Conservation (phyloP, 1,140 invertebrate genomes). For the Orchestia grillus region DNA sequence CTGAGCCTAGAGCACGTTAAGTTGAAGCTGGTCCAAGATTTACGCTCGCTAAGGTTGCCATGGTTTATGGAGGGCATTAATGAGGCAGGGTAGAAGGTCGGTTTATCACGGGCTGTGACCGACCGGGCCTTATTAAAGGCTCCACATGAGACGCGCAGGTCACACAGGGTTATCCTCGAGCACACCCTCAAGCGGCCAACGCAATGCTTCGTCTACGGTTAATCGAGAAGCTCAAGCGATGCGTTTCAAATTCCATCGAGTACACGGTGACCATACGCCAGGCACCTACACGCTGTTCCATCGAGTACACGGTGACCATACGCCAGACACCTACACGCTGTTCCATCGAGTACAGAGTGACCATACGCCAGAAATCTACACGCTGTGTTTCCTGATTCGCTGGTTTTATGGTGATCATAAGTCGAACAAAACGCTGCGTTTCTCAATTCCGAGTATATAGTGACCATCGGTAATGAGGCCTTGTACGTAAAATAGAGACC, state of each 20-base stretch:
- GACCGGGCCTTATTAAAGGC: conserved; percentile 35
- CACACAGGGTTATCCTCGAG: neutral
- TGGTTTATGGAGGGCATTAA: conserved; percentile 52
- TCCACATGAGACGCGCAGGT: neutral
- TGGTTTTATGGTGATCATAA: no score
- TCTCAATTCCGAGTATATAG: no score
- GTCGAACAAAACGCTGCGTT: no score
- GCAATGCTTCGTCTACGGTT: neutral
- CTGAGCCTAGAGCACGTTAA: neutral
- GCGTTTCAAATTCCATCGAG: neutral
- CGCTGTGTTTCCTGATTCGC: no score
- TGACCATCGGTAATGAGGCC: no score
- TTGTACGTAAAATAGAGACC: neutral
- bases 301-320: neutral
- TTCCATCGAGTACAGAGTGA: neutral
- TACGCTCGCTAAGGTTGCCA: conserved; percentile 32
- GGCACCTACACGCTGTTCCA: no score
- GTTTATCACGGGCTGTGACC: conserved; percentile 54
- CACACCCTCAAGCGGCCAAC: neutral
- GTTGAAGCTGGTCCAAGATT: conserved; percentile 24
- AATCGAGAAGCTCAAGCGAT: neutral
- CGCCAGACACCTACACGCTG: no score
- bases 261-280: neutral
- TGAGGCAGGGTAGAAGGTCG: conserved; percentile 43
- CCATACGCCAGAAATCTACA: no score